Evolutionary conservation across 2,888 invertebrate genomes (phyloP), one percentile per base, ranked within the genome.

Genomic region (Malachius bipustulatus): DNA sequence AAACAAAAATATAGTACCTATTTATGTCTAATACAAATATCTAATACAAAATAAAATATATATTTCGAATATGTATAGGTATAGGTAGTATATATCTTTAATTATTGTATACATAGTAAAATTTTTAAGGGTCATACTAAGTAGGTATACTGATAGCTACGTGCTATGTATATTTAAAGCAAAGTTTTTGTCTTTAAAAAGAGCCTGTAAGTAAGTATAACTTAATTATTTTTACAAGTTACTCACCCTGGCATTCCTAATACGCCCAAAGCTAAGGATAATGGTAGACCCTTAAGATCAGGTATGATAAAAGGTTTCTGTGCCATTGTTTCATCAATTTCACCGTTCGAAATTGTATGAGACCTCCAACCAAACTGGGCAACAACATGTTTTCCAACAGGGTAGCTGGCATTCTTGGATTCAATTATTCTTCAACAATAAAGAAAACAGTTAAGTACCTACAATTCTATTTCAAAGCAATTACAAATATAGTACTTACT

Each of bases 201-300:
- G n/a, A n/a, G n/a, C n/a, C n/a, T n/a, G n/a, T n/a, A n/a, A n/a
- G n/a, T n/a, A n/a, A n/a, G n/a, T n/a, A n/a, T n/a, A n/a, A n/a
- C n/a, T n/a, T n/a, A n/a, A n/a, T n/a, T n/a, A 8, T 24, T 9
- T 24, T 24, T 24, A 9, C 24, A 9, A 24, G 9, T 24, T n/a
- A 30, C 34, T 39, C 62, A 79, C 76, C 79, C 80, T 27, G 80
- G 75, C 76, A 77, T 77, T 46, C 80, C 80, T 28, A 80, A 58
- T 27, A 70, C 55, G 29, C 81, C 81, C 14, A 81, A 57, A 4
- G 66, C 71, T 32, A 77, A 61, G 1, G 81, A 80, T 3, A 65
- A 47, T 1, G 79, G 69, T 38, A 77, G 57, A 14, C 69, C 61
- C 16, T 65, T 69, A 28, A 77, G 55, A 44, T 77, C 70, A 3